Conservation (phyloP, 2,888 invertebrate genomes). For the Xylota segnis region DNA sequence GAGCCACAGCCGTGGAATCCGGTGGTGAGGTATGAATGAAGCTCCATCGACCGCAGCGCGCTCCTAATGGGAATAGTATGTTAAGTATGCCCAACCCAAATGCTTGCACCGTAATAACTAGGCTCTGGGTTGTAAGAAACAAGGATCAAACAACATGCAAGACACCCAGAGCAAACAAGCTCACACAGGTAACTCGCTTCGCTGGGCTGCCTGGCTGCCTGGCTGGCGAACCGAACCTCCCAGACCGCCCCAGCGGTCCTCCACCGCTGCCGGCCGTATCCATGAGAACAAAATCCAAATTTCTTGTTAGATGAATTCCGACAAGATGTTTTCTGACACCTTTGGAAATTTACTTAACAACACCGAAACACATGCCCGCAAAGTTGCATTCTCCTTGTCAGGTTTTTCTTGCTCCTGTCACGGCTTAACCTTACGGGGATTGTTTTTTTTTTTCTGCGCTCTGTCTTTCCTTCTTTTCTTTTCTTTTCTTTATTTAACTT, state of each 20-base stretch:
- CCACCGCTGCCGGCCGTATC: conserved; percentile 7
- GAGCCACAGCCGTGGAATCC: conserved; percentile 41
- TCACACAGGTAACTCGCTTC: conserved; percentile 72
- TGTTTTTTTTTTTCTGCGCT: conserved; percentile 24
- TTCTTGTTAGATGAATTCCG: conserved; percentile 85
- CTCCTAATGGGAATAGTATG: conserved; percentile 77
- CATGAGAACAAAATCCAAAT: conserved; percentile 83
- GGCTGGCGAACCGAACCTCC: conserved; percentile 25
- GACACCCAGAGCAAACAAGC: conserved; percentile 77
- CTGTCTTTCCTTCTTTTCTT: conserved; percentile 13
- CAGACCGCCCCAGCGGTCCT: conserved; percentile 39
- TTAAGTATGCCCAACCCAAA: conserved; percentile 77
- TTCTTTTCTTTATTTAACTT: conserved; percentile 19
- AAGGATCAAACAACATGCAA: conserved; percentile 76
- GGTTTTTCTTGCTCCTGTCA: conserved; percentile 77
- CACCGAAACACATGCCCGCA: conserved; percentile 74
- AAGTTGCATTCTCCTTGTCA: conserved; percentile 77
- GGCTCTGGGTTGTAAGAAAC: conserved; percentile 74
- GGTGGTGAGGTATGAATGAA: conserved; percentile 72
- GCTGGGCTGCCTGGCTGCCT: not conserved
- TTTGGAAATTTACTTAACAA: conserved; percentile 81
- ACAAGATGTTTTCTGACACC: conserved; percentile 85
- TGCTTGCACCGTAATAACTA: conserved; percentile 77
- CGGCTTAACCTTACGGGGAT: conserved; percentile 75
- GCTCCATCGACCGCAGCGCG: conserved; percentile 36